These are phyloP conservation scores for Labeo rohita DNA, from an alignment of 2,113 vertebrate species.

Conservation along the genomic window DNA sequence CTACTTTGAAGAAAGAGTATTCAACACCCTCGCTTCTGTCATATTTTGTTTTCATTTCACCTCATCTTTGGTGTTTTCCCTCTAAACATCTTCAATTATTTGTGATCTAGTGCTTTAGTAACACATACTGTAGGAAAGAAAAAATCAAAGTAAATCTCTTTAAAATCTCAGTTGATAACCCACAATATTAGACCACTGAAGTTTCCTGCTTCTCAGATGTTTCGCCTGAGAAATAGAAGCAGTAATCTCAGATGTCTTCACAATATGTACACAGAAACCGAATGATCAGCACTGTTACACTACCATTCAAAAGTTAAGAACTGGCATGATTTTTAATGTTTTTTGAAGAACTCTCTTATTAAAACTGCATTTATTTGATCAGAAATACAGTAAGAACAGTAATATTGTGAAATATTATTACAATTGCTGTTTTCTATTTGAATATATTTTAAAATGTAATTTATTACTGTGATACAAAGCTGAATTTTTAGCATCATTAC, in stretches of 20 bases:
- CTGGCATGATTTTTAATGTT: not conserved
- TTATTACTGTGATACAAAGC: not conserved
- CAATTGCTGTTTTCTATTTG: not conserved
- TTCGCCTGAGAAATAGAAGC: not conserved
- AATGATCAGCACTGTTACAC: no score
- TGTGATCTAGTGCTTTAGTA: not conserved
- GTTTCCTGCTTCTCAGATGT: not conserved
- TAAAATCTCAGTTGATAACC: not conserved
- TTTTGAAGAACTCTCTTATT: not conserved
- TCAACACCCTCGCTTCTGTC: conserved; percentile 10
- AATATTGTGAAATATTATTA: not conserved
- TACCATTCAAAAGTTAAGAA: not conserved
- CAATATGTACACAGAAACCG: no score
- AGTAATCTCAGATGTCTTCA: not conserved
- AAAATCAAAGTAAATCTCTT: not conserved
- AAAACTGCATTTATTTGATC: not conserved
- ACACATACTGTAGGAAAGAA: not conserved
- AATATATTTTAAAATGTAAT: not conserved
- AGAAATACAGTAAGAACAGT: not conserved
- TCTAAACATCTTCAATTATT: conserved; percentile 15
- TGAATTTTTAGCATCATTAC: not conserved
- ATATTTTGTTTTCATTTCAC: not conserved
- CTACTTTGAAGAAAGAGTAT: not conserved
- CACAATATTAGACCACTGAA: not conserved
- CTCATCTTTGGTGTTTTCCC: not conserved